These are phyloP conservation scores for Terrapene triunguis DNA, from an alignment of 2,113 vertebrate species.

Conservation along the genomic window DNA sequence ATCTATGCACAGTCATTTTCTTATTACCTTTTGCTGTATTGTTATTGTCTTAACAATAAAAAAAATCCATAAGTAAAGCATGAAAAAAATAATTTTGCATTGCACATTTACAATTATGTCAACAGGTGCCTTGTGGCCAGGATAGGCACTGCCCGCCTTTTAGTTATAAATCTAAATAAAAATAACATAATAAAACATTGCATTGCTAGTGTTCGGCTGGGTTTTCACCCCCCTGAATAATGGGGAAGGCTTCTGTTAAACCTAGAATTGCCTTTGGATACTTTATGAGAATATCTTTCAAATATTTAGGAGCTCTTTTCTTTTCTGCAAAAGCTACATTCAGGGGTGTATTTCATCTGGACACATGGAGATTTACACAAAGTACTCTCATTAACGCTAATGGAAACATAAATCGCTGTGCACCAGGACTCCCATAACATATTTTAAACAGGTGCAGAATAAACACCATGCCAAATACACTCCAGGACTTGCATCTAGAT, in stretches of 20 bases:
- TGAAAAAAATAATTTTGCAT: background rate
- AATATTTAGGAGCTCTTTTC: background rate
- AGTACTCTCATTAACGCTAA: conserved; percentile 34
- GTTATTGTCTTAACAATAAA: background rate
- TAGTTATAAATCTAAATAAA: conserved; percentile 9
- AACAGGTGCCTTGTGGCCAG: background rate
- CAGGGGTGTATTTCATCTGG: background rate
- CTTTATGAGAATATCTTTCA: background rate
- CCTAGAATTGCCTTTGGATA: background rate
- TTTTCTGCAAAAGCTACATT: background rate
- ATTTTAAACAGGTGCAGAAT: conserved; percentile 17
- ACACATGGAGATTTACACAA: conserved; percentile 5
- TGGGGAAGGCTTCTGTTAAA: background rate
- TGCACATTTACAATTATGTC: background rate
- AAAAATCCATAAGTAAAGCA: background rate
- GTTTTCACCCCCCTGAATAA: background rate
- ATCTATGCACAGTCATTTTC: background rate
- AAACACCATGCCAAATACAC: conserved; percentile 44
- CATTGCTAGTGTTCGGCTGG: background rate
- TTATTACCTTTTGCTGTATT: background rate
- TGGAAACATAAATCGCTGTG: conserved; percentile 15
- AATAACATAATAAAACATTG: background rate
- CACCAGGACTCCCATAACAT: background rate
- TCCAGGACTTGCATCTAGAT: background rate
- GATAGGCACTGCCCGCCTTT: background rate